Evolutionary conservation across 2,113 vertebrate species (phyloP), one percentile per base, ranked within the genome.

Genomic region (Melanostigma gelatinosum): DNA sequence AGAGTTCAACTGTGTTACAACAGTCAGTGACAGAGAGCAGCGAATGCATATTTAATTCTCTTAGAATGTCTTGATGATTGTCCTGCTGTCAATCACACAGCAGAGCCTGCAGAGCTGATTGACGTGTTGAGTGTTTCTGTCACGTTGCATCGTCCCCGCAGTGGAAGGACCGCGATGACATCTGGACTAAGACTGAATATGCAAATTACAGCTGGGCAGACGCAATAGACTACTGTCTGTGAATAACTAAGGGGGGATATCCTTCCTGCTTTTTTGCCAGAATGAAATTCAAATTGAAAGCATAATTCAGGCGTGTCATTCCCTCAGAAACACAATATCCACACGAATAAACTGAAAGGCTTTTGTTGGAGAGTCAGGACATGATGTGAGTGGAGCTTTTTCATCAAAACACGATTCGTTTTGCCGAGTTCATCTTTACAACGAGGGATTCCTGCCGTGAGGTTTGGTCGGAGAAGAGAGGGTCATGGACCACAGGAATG

Each of bases 401-500:
- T 52, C 24, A 60, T 83, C 62, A 32, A 24, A 83, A 62, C 16
- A 11, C 4, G 1, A 60, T 55, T 55, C 24, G 22, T 73, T 44
- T 15, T 44, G 52, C 61, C 12, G 34, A 36, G 11, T n/a, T 61
- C 50, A 67, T 76, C 66, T 72, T 36, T 50, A 57, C 13, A 75
- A 61, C n/a, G 2, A 81, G 57, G 29, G 16, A 64, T 72, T 79
- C 71, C 61, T 81, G 72, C 38, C 8, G 15, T 72, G 36, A 74
- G 16, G 50, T 1, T 61, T 4, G 58, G 69, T 27, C 42, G 42
- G 27, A 20, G 69, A 78, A 68, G 75, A 75, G 46, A 71, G 67
- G 80, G 4, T 72, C 55, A 48, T 0, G 48, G 38, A 76, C 72
- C 80, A 52, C 72, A 83, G 54, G 77, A 75, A 77, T 82, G 11